phyloP scores from a whole-genome alignment of 2,113 vertebrate genomes.

The Oenanthe melanoleuca region DNA sequence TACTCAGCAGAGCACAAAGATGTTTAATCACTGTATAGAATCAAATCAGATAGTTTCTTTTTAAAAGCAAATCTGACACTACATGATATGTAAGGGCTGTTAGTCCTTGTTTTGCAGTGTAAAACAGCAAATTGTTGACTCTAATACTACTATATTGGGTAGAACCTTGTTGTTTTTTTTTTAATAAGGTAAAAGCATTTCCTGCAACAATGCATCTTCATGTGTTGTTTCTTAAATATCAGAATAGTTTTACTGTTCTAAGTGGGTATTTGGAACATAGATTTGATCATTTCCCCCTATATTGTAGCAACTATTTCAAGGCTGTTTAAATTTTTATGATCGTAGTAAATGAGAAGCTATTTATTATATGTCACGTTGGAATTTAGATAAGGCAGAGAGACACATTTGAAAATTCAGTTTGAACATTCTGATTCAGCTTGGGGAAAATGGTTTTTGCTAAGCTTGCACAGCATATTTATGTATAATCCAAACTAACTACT shows the following conservation, averaged over 20 bases:
- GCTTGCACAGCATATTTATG: neutral
- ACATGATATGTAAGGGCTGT: conserved; percentile 45
- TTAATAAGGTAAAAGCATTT: conserved; percentile 34
- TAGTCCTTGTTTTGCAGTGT: conserved; percentile 30
- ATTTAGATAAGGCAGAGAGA: conserved; percentile 63
- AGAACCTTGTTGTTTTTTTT: neutral
- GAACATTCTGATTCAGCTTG: neutral
- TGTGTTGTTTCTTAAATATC: conserved; percentile 27
- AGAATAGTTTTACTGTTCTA: conserved; percentile 51
- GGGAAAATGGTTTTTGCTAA: neutral
- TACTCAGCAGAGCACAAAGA: conserved; percentile 85
- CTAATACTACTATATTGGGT: neutral
- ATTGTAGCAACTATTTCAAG: conserved; percentile 65
- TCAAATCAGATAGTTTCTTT: conserved; percentile 77
- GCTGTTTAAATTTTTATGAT: conserved; percentile 73
- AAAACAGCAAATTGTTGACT: conserved; percentile 72
- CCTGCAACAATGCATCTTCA: conserved; percentile 64
- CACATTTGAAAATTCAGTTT: conserved; percentile 40
- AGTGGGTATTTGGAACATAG: conserved; percentile 48
- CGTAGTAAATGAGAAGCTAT: conserved; percentile 69
- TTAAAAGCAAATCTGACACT: conserved; percentile 40
- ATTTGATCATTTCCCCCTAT: conserved; percentile 33
- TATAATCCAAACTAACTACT: conserved; percentile 9
- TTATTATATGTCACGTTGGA: conserved; percentile 68
- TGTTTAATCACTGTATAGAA: conserved; percentile 80